Evolutionary conservation across 2,113 vertebrate species (phyloP), one percentile per base, ranked within the genome.

Genomic region (Pangasianodon hypophthalmus): DNA sequence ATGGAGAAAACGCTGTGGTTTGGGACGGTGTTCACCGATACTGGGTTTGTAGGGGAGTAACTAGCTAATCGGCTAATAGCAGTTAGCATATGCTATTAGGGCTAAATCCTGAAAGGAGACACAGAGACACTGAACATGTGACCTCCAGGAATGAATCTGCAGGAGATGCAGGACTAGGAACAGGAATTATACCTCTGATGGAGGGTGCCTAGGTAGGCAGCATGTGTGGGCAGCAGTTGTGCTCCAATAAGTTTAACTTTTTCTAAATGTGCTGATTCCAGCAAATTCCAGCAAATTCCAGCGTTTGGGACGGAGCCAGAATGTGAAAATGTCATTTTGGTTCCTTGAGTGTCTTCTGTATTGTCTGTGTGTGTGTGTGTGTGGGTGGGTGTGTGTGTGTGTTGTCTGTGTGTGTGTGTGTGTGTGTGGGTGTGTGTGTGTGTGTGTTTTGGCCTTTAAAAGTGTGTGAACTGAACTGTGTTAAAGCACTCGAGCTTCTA

Each of bases 371-470:
- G 73, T 46, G 7, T 87, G 85, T 87, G 69, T 84, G 48, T 86
- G 64, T 69, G 19, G 62, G 16, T 62, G 90, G 86, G 11, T 83
- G 46, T 77, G 75, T 84, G 86, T 85, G 46, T 73, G 77, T 80
- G n/a, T n/a, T n/a, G 29, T 32, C 9, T 85, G 83, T 89, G 60
- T 87, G 50, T 84, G 69, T 75, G 18, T 84, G 85, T 87, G 58
- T 87, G 46, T 87, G 64, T 58, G 26, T 73, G 14, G 54, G 89
- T 86, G 11, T 83, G 46, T 67, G 75, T 73, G 86, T 79, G 37
- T 56, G 77, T 73, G 32, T 10, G 64, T 32, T 32, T 73, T 73
- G 69, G 7, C 41, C 41, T 77, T 77, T 77, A 77, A 77, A 85
- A 69, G 85, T 89, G 69, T 87, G 50, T 88, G 67, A 73, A 75